Conservation (phyloP, 2,888 invertebrate genomes). For the Ophion costatus region DNA sequence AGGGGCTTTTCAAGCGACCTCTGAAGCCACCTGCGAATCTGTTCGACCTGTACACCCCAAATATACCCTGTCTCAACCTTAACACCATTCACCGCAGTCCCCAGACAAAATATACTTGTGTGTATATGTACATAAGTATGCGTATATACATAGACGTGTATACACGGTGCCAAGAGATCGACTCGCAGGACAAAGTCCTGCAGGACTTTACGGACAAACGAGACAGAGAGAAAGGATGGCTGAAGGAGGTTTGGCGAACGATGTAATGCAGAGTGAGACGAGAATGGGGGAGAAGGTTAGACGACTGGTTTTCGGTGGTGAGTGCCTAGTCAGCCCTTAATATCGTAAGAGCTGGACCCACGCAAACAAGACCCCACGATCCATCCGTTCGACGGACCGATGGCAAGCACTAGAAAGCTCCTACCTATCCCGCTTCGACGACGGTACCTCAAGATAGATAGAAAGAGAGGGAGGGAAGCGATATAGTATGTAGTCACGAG, state of each 20-base stretch:
- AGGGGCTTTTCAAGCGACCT: constrained; percentile 58
- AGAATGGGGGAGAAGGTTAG: constrained; percentile 48
- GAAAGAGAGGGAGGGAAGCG: constrained; percentile 17
- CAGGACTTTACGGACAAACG: constrained; percentile 30
- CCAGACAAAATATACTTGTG: constrained; percentile 19
- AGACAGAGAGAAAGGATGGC: constrained; percentile 43
- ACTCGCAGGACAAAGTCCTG: constrained; percentile 45
- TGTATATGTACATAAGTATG: constrained; percentile 10
- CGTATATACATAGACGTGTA: constrained; percentile 23
- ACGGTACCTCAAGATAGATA: constrained; percentile 34
- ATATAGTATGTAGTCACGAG: constrained; percentile 44
- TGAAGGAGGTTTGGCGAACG: constrained; percentile 44
- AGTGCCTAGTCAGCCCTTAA: constrained; percentile 83
- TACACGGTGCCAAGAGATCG: constrained; percentile 37
- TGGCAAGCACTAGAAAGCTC: constrained; percentile 81
- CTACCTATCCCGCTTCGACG: constrained; percentile 52
- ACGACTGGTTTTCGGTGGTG: constrained; percentile 69
- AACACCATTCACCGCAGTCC: constrained; percentile 40
- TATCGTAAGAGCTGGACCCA: constrained; percentile 82
- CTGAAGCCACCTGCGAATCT: constrained; percentile 43
- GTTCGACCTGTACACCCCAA: constrained; percentile 58
- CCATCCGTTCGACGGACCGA: constrained; percentile 70
- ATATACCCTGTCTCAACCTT: constrained; percentile 22
- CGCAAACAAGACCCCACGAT: constrained; percentile 79
- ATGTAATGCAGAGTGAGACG: constrained; percentile 32